A percentile compares a stretch with the other conserved stretches of the same genome.
Evolutionary conservation across 2,113 vertebrate species (phyloP).

Genomic region (Notarius quadriscutis): DNA sequence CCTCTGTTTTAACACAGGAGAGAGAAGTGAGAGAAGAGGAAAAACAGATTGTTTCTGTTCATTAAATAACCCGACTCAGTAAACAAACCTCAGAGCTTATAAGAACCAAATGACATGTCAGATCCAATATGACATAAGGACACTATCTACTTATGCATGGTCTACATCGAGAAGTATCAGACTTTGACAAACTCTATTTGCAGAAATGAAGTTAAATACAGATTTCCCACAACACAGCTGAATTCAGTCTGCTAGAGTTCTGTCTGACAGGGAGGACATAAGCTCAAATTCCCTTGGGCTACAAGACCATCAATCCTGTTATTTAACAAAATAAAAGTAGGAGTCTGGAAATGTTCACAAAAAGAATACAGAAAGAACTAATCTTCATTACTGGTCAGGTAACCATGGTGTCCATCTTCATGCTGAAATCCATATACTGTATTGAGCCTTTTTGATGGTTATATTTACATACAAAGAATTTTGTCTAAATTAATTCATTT

Average conservation of each 20-base stretch:
- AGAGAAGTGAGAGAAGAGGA: not conserved
- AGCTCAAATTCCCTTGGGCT: not conserved
- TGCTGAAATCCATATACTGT: not conserved
- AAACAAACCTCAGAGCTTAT: not conserved
- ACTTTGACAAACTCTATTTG: not conserved
- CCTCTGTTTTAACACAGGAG: not conserved
- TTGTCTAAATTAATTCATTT: not conserved
- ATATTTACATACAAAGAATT: not conserved
- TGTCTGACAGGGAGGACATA: not conserved
- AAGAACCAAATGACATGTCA: not conserved
- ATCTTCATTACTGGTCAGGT: not conserved
- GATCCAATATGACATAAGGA: not conserved
- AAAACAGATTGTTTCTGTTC: constrained; percentile 3
- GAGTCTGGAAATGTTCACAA: not conserved
- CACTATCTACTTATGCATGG: too few species aligned
- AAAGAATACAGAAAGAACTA: not conserved
- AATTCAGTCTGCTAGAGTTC: not conserved
- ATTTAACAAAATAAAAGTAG: not conserved
- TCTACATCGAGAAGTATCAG: not conserved
- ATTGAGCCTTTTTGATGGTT: not conserved
- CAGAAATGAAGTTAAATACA: not conserved
- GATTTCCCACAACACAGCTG: not conserved
- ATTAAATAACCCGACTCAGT: not conserved
- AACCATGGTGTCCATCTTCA: not conserved
- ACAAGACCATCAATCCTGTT: not conserved